Percentiles rank a stretch among this genome's conserved stretches.
phyloP scores from a whole-genome alignment of 2,888 invertebrate species.

The Agrilus mali region DNA sequence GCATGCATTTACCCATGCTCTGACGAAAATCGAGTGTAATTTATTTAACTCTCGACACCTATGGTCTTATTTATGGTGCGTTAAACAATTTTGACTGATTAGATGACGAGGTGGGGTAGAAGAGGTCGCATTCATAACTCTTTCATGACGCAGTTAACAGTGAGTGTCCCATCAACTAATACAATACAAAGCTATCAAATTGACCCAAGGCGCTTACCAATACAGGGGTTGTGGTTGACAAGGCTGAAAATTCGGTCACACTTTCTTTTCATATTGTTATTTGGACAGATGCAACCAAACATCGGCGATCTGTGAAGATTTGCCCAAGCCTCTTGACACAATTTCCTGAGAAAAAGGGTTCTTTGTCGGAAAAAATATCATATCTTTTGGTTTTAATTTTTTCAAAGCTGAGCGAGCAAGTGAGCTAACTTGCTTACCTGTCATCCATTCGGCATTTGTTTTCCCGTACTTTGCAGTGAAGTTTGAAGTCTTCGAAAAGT shows the following conservation, averaged over 20 bases:
- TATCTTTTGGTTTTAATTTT: background rate
- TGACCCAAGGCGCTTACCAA: conserved; percentile 55
- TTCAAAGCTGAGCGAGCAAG: too few relatives aligned
- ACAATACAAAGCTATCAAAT: too few relatives aligned
- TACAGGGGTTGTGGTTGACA: conserved; percentile 88
- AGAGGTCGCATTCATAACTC: too few relatives aligned
- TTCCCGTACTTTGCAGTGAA: conserved; percentile 74
- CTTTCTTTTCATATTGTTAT: conserved; percentile 80
- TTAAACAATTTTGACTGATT: too few relatives aligned
- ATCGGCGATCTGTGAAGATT: conserved; percentile 76
- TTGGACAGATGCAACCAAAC: conserved; percentile 88
- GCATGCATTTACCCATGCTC: too few relatives aligned
- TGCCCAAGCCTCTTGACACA: conserved; percentile 80
- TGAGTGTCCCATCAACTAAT: too few relatives aligned
- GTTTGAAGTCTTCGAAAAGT: conserved; percentile 75
- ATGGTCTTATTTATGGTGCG: too few relatives aligned
- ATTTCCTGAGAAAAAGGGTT: conserved; percentile 45
- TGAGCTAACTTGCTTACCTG: too few relatives aligned
- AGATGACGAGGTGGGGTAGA: too few relatives aligned
- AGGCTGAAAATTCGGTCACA: conserved; percentile 81
- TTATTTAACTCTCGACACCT: too few relatives aligned
- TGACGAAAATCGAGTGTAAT: too few relatives aligned
- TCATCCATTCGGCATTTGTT: conserved; percentile 83
- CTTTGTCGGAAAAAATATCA: background rate
- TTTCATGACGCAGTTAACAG: too few relatives aligned